Evolutionary conservation across 2,797 vertebrate genomes (phyloP).

Genomic region (Helicolenus hilgendorfi): DNA sequence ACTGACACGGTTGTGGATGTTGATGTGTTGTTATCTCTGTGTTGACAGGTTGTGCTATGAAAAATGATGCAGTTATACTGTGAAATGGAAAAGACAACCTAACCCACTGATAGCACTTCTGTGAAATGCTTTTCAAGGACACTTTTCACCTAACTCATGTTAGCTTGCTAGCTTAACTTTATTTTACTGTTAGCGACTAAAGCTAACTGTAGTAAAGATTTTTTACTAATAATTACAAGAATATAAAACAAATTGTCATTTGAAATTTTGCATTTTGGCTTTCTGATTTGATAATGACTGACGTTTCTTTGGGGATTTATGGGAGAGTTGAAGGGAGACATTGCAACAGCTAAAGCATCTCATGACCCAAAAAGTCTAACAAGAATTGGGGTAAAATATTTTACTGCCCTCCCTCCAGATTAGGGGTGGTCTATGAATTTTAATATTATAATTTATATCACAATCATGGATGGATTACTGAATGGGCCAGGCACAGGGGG

Average conservation of each 20-base stretch:
- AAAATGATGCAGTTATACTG: neutral
- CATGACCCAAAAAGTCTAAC: neutral
- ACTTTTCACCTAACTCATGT: neutral
- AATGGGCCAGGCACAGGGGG: too few relatives aligned
- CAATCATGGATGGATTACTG: neutral
- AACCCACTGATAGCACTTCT: neutral
- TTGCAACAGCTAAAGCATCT: neutral
- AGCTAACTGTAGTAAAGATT: neutral
- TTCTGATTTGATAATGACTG: neutral
- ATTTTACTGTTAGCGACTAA: neutral
- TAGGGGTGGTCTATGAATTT: neutral
- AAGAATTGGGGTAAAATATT: neutral
- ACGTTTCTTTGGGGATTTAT: neutral
- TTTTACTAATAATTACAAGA: neutral
- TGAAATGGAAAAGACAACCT: neutral
- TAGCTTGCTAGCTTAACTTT: neutral
- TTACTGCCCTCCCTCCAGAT: neutral
- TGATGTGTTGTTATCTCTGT: constrained; percentile 28
- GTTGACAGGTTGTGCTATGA: constrained; percentile 22
- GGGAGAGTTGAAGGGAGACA: neutral
- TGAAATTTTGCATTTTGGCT: too few relatives aligned
- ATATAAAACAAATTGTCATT: neutral
- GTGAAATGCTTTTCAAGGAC: neutral
- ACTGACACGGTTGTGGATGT: neutral
- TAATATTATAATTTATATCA: neutral